A percentile compares a stretch with the other conserved stretches of the same genome.
Evolutionary conservation across 2,888 invertebrate genomes (phyloP).

Genomic region (Scaptomyza caliginosa): DNA sequence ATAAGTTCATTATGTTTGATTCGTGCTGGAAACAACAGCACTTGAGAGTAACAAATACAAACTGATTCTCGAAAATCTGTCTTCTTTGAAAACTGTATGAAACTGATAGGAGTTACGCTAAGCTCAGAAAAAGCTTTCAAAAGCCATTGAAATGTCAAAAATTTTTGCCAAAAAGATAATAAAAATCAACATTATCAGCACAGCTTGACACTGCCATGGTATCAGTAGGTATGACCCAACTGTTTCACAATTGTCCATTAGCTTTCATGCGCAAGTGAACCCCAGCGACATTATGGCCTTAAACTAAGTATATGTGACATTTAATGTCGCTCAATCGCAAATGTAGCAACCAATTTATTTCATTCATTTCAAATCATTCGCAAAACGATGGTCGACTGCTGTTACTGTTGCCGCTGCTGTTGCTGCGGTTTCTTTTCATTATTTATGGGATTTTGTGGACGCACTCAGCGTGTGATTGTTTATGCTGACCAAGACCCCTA

Average conservation of each 20-base stretch:
- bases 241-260: constrained; percentile 19
- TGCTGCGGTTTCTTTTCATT: constrained; percentile 53
- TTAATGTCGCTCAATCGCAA: constrained; percentile 31
- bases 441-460: constrained; percentile 62
- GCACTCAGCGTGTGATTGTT: constrained; percentile 69
- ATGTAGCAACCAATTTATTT: constrained; percentile 56
- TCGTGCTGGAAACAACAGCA: too few relatives aligned
- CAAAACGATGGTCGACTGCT: constrained; percentile 42
- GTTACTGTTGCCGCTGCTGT: background rate
- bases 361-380: constrained; percentile 62
- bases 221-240: too few relatives aligned
- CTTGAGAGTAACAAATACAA: too few relatives aligned
- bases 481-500: constrained; percentile 47
- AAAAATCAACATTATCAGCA: too few relatives aligned
- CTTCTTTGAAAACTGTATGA: too few relatives aligned
- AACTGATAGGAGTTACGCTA: too few relatives aligned
- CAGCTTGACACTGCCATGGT: too few relatives aligned
- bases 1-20: too few relatives aligned
- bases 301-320: constrained; percentile 42
- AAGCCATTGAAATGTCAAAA: too few relatives aligned
- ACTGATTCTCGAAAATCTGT: too few relatives aligned
- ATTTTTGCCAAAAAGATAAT: too few relatives aligned
- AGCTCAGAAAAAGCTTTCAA: too few relatives aligned
- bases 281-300: constrained; percentile 14
- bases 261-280: background rate